phyloP scores from a whole-genome alignment of 2,797 vertebrate species.

The Alauda arvensis region DNA sequence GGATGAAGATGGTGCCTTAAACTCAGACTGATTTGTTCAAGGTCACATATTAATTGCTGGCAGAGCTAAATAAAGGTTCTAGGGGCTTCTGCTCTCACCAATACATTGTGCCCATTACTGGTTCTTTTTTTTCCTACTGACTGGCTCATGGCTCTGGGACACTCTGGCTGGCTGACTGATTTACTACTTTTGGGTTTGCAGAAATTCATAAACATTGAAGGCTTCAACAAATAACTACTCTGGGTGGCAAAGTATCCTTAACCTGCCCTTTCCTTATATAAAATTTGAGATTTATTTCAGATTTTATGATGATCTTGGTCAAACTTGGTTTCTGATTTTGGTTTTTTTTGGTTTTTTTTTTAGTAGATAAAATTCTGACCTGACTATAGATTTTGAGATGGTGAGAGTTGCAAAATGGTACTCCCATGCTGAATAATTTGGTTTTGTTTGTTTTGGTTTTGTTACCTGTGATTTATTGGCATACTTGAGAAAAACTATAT shows the following conservation, averaged over 20 bases:
- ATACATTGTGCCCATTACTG: background rate
- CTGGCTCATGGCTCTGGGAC: conserved; percentile 1
- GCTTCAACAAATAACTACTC: conserved; percentile 17
- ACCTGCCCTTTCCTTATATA: conserved; percentile 8
- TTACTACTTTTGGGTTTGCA: background rate
- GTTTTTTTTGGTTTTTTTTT: background rate
- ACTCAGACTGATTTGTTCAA: conserved; percentile 9
- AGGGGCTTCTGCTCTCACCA: conserved; percentile 9
- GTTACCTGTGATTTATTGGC: conserved; percentile 18
- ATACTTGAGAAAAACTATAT: conserved; percentile 4
- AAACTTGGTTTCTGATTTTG: background rate
- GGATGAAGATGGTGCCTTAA: background rate
- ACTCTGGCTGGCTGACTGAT: background rate
- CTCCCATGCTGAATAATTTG: background rate
- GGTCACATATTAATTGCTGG: conserved; percentile 30
- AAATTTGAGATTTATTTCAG: conserved; percentile 16
- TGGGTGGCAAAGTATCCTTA: background rate
- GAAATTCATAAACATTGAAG: conserved; percentile 1
- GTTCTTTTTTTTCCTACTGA: background rate
- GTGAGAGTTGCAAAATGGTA: background rate
- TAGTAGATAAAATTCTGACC: conserved; percentile 9
- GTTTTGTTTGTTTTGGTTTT: background rate
- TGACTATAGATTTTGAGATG: background rate
- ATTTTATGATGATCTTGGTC: background rate
- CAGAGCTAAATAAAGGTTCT: conserved; percentile 1